phyloP scores from a whole-genome alignment of 2,888 invertebrate species.

The Ptilodon capucinus region DNA sequence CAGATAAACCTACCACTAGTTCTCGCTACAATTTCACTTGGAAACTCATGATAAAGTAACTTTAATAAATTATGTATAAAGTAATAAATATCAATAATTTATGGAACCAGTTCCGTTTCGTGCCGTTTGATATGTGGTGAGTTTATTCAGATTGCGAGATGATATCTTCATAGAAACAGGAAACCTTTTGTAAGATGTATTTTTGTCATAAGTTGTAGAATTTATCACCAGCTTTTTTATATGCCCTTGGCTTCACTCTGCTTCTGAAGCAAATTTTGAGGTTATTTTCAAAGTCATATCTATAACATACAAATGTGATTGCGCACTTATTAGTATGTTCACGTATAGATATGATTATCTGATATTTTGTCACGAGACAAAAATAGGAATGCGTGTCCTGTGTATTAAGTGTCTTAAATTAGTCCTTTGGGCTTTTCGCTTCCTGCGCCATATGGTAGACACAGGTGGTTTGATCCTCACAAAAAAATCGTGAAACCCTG shows the following conservation, averaged over 20 bases:
- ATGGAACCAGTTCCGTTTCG: constrained; percentile 16
- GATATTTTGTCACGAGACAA: too few relatives aligned
- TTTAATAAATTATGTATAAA: constrained; percentile 30
- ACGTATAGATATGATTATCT: too few relatives aligned
- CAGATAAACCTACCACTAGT: not conserved
- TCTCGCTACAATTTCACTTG: constrained; percentile 22
- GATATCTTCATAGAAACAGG: not conserved
- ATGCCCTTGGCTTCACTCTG: not conserved
- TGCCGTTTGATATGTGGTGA: not conserved
- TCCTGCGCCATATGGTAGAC: not conserved
- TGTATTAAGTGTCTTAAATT: not conserved
- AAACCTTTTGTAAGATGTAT: not conserved
- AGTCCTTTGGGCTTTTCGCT: not conserved
- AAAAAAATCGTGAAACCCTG: not conserved
- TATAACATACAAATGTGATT: not conserved
- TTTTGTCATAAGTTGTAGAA: not conserved
- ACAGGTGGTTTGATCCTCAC: not conserved
- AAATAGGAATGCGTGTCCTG: not conserved
- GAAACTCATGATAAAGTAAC: constrained; percentile 27
- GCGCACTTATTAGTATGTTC: not conserved
- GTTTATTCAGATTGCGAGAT: not conserved
- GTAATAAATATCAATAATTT: constrained; percentile 34
- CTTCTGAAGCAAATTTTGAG: too few relatives aligned
- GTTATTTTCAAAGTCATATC: too few relatives aligned
- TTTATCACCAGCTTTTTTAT: not conserved